phyloP scores from a whole-genome alignment of 2,888 invertebrate species.

The Coenonympha arcania region DNA sequence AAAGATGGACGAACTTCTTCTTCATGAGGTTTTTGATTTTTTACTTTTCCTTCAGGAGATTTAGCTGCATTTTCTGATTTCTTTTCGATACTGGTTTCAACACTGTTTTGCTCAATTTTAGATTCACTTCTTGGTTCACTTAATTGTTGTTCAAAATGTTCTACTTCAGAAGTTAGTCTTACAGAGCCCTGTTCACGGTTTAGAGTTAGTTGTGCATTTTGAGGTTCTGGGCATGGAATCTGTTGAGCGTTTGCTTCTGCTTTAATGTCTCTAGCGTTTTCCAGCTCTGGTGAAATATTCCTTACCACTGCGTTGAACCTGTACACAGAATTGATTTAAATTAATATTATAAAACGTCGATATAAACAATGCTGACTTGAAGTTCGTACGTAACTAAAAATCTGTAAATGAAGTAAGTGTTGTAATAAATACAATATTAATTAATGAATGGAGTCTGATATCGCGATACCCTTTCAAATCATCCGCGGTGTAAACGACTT shows the following conservation, averaged over 20 bases:
- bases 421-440: neutral
- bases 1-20: slow-evolving; percentile 16
- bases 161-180: slow-evolving; percentile 21
- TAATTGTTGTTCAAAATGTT: slow-evolving; percentile 18
- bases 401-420: too few relatives aligned
- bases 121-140: neutral
- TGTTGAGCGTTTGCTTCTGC: slow-evolving; percentile 19
- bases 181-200: slow-evolving; percentile 24
- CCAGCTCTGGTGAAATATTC: slow-evolving; percentile 44
- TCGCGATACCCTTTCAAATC: slow-evolving; percentile 58
- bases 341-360: too few relatives aligned
- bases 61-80: neutral
- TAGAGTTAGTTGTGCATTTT: slow-evolving; percentile 43
- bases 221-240: slow-evolving; percentile 40
- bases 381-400: too few relatives aligned
- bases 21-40: slow-evolving; percentile 18
- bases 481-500: slow-evolving; percentile 72
- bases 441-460: neutral
- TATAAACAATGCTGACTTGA: neutral
- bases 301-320: slow-evolving; percentile 64
- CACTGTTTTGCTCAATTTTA: slow-evolving; percentile 5
- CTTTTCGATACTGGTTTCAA: slow-evolving; percentile 7
- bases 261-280: slow-evolving; percentile 19
- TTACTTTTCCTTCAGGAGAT: neutral
- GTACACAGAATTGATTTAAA: slow-evolving; percentile 14